These are phyloP conservation scores for Odobenus rosmarus DNA, from an alignment of 2,113 vertebrate genomes.

Conservation along the genomic window DNA sequence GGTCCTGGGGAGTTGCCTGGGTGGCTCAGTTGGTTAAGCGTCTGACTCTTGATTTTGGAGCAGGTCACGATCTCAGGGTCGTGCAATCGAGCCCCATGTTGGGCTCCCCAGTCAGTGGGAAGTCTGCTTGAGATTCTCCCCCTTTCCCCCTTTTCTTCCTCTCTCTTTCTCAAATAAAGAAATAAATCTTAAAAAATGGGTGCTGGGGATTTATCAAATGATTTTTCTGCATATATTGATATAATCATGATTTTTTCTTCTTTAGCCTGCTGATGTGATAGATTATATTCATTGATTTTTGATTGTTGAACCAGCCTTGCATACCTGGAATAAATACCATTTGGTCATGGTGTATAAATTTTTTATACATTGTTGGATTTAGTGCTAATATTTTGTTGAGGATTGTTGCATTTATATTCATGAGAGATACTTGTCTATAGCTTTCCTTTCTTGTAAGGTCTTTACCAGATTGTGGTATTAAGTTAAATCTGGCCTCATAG, in stretches of 20 bases:
- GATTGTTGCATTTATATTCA: neutral
- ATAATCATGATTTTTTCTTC: neutral
- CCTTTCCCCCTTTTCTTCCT: neutral
- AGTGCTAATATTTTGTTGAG: neutral
- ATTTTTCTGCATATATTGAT: neutral
- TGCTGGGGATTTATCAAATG: neutral
- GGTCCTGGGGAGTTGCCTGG: neutral
- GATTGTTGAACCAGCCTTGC: neutral
- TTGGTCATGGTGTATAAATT: neutral
- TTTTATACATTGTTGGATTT: neutral
- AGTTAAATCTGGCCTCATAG: neutral
- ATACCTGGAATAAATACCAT: neutral
- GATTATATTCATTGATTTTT: constrained; percentile 21
- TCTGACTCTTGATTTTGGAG: neutral
- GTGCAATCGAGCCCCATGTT: neutral
- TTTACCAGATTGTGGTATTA: neutral
- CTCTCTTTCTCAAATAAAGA: neutral
- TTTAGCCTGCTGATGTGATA: neutral
- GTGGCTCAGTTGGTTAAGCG: neutral
- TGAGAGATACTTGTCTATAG: neutral
- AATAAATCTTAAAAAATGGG: neutral
- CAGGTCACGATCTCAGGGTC: neutral
- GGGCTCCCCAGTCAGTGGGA: neutral
- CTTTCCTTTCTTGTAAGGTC: neutral
- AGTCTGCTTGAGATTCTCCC: neutral